Evolutionary conservation across 2,888 invertebrate genomes (phyloP).

Genomic region (Latheticus oryzae): DNA sequence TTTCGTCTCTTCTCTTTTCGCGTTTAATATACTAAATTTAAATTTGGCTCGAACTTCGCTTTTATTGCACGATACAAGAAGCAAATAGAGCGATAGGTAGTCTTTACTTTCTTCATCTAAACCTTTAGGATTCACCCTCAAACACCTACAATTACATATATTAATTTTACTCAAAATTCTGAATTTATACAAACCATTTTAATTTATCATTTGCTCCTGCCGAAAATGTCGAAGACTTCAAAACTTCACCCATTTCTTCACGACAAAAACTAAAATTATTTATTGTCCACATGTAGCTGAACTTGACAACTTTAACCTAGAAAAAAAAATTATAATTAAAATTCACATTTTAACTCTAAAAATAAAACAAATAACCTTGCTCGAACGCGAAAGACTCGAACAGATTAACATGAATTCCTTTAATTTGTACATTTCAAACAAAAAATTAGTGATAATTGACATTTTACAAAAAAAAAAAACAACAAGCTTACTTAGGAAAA

Average conservation of each 20-base stretch:
- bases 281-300: slow-evolving; percentile 99
- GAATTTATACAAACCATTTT: slow-evolving; percentile 83
- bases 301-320: slow-evolving; percentile 99
- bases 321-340: slow-evolving; percentile 3
- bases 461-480: too few species aligned
- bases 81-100: slow-evolving; percentile 97
- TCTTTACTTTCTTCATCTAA: slow-evolving; percentile 99
- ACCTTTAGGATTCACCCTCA: slow-evolving; percentile 99
- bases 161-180: slow-evolving; percentile 3
- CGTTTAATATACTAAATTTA: slow-evolving; percentile 99
- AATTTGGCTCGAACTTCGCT: slow-evolving; percentile 99
- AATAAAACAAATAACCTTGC: slow-evolving; percentile 5
- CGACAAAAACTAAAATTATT: slow-evolving; percentile 99
- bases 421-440: slow-evolving; percentile 12
- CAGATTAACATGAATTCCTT: slow-evolving; percentile 25
- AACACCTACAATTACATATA: slow-evolving; percentile 77
- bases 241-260: slow-evolving; percentile 99
- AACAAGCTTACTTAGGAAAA: neutral
- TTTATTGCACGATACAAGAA: slow-evolving; percentile 99
- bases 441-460: slow-evolving; percentile 1
- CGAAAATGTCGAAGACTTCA: slow-evolving; percentile 99
- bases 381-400: slow-evolving; percentile 14
- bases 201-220: slow-evolving; percentile 99
- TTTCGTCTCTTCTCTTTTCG: slow-evolving; percentile 99
- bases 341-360: neutral